Evolutionary conservation across 2,888 invertebrate species (phyloP), one percentile per base, ranked within the genome.

Genomic region (Hydraecia micacea): DNA sequence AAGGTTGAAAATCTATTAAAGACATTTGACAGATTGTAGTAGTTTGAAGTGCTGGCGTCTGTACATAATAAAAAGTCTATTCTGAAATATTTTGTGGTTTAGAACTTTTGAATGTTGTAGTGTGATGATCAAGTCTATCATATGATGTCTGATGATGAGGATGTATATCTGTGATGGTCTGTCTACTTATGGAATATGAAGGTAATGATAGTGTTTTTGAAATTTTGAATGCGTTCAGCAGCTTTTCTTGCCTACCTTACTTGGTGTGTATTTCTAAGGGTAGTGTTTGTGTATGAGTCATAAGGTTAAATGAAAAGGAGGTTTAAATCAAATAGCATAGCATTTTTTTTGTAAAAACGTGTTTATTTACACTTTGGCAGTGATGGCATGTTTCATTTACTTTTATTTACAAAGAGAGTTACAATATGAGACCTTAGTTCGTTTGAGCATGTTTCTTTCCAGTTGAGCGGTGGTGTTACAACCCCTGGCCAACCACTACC

Each of bases 281-380:
- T 32, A 7, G n/a, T 39, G 5, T 36, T 32, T 8, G 9, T 39
- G 5, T 36, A 46, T 5, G 9, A 39, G 39, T 39, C 39, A 39
- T 39, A 39, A 58, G 21, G 68, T 7, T 25, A 6, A 25, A 2
- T n/a, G 9, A 46, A 42, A 39, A 62, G 70, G 68, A 63, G 25
- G 9, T 66, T 21, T 0, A 21, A 86, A 80, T 77, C 0, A 84
- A 87, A 85, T 13, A 39, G 9, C 55, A 11, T 6, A 2, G 2
- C 1, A 36, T 68, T 68, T 93, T 89, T 92, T 88, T 89, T 88
- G 90, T 89, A 88, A 91, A 93, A 93, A 91, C 90, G 94, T 95
- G 93, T 96, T 96, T 96, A 96, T 96, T 96, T 95, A 96, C 96
- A 96, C 96, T 97, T 96, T 97, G 96, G 96, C 96, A 96, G 96